These are phyloP conservation scores for Terebella lapidaria DNA, from an alignment of 2,888 invertebrate species.

Conservation along the genomic window DNA sequence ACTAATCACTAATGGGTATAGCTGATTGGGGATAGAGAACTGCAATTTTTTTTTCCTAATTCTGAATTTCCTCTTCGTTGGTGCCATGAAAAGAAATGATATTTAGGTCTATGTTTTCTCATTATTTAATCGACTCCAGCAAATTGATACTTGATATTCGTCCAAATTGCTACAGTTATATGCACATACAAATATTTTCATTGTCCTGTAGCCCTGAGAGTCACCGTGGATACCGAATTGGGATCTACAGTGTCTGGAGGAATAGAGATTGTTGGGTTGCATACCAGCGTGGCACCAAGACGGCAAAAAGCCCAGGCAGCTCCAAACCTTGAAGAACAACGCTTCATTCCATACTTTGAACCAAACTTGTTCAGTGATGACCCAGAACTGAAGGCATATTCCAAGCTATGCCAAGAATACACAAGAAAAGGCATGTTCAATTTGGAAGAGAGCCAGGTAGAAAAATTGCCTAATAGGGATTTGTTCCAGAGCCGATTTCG, in stretches of 20 bases:
- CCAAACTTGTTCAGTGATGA: background rate
- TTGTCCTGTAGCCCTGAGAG: slow-evolving; percentile 26
- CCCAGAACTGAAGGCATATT: background rate
- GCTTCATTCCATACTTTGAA: slow-evolving; percentile 69
- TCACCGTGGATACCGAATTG: slow-evolving; percentile 29
- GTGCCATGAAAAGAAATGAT: no score
- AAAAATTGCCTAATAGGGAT: background rate
- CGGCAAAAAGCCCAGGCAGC: slow-evolving; percentile 67
- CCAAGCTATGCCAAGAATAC: background rate
- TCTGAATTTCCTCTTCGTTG: no score
- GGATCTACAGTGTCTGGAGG: slow-evolving; percentile 64
- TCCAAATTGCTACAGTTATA: no score
- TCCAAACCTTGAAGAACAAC: slow-evolving; percentile 79
- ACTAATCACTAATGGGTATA: no score
- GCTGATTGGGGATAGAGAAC: no score
- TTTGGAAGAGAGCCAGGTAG: background rate
- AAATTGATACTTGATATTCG: no score
- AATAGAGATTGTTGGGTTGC: slow-evolving; percentile 81
- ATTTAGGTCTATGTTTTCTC: background rate
- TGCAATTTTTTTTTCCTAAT: no score
- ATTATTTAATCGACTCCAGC: no score
- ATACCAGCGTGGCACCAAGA: slow-evolving; percentile 84
- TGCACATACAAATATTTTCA: no score
- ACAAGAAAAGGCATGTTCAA: background rate
- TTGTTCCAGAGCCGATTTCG: background rate